phyloP scores from a whole-genome alignment of 1,140 invertebrate species.

The Orussus abietinus region DNA sequence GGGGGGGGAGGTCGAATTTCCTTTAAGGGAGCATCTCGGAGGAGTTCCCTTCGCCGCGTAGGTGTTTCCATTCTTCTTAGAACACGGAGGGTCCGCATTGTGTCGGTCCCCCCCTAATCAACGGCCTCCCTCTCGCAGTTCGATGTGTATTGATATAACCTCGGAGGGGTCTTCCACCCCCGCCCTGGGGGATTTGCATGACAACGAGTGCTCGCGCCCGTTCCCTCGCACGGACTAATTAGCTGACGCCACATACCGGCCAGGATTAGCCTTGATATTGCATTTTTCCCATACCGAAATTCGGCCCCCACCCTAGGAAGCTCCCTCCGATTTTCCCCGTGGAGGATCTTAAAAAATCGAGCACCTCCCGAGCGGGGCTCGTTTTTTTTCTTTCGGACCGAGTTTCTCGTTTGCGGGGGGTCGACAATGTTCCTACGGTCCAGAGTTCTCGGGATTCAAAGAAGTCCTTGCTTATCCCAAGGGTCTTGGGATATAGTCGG shows the following conservation, averaged over 20 bases:
- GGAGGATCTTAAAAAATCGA: slow-evolving; percentile 16
- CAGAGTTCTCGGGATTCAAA: slow-evolving; percentile 4
- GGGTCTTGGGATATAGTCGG: too few relatives aligned
- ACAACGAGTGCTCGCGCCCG: slow-evolving; percentile 35
- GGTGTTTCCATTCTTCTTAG: slow-evolving; percentile 17
- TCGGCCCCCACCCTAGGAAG: too few relatives aligned
- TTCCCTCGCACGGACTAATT: slow-evolving; percentile 44
- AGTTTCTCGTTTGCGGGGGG: slow-evolving; percentile 5
- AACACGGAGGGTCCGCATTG: slow-evolving; percentile 24
- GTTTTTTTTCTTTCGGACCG: not conserved
- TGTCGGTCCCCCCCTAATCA: slow-evolving; percentile 36
- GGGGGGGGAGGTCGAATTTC: too few relatives aligned
- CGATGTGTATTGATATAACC: slow-evolving; percentile 45
- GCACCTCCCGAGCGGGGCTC: slow-evolving; percentile 2
- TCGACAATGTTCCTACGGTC: slow-evolving; percentile 3
- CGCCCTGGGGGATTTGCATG: slow-evolving; percentile 42
- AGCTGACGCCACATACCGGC: slow-evolving; percentile 42
- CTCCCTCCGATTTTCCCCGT: slow-evolving; percentile 18
- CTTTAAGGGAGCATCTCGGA: too few relatives aligned
- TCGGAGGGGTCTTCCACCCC: slow-evolving; percentile 15
- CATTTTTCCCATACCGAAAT: too few relatives aligned
- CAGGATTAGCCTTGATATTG: slow-evolving; percentile 49
- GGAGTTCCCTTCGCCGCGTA: too few relatives aligned
- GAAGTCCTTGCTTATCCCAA: too few relatives aligned
- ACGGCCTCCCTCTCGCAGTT: slow-evolving; percentile 37